phyloP scores from a whole-genome alignment of 1,140 invertebrate genomes.

The Penaeus japonicus region DNA sequence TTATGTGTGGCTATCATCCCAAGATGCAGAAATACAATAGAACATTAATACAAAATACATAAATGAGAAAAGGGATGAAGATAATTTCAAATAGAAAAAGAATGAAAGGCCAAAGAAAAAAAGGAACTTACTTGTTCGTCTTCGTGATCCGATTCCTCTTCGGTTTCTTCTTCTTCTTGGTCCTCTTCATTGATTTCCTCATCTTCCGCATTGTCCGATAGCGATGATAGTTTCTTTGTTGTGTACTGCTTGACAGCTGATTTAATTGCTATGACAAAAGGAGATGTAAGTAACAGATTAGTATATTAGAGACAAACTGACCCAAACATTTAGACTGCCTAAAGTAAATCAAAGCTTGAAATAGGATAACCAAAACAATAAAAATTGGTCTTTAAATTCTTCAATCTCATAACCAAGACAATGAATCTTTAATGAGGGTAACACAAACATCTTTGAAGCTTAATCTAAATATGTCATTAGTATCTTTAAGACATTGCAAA shows the following conservation, averaged over 20 bases:
- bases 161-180: slow-evolving; percentile 67
- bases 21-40: too few relatives aligned
- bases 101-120: not conserved
- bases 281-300: not conserved
- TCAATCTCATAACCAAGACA: not conserved
- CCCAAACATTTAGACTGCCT: too few relatives aligned
- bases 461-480: too few relatives aligned
- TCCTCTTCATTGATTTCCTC: slow-evolving; percentile 64
- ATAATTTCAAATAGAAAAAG: not conserved
- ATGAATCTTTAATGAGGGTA: too few relatives aligned
- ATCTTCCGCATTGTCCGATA: slow-evolving; percentile 62
- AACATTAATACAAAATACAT: too few relatives aligned
- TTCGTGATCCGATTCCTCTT: slow-evolving; percentile 64
- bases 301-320: not conserved
- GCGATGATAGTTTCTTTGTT: slow-evolving; percentile 24
- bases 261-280: slow-evolving; percentile 2
- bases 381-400: not conserved
- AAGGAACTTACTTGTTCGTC: slow-evolving; percentile 16
- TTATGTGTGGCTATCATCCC: not conserved
- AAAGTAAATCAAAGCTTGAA: too few relatives aligned
- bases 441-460: too few relatives aligned
- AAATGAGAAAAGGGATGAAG: too few relatives aligned
- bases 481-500: too few relatives aligned
- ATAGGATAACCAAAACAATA: not conserved
- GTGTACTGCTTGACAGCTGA: slow-evolving; percentile 26